Percentiles rank a stretch among this genome's conserved stretches.
Conservation (phyloP, 2,113 vertebrate genomes). For the Barbus barbus region DNA sequence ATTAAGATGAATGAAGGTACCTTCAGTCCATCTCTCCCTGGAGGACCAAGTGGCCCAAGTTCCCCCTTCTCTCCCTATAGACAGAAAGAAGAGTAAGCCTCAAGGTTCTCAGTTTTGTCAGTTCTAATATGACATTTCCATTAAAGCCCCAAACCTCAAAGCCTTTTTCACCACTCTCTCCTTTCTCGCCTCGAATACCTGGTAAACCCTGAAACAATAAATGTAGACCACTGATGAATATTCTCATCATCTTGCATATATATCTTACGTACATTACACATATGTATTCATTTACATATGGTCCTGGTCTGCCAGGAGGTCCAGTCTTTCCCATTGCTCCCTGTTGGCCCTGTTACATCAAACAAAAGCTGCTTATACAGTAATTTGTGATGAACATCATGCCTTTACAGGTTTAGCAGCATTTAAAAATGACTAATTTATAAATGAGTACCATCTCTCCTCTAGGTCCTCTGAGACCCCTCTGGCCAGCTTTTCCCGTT, state of each 20-base stretch:
- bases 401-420: neutral
- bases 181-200: conserved; percentile 72
- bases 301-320: conserved; percentile 71
- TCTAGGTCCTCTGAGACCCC: conserved; percentile 66
- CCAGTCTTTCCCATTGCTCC: conserved; percentile 70
- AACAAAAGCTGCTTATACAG: neutral
- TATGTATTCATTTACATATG: conserved; percentile 68
- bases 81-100: conserved; percentile 33
- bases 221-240: neutral
- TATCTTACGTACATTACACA: neutral
- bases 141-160: conserved; percentile 66
- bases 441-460: conserved; percentile 75
- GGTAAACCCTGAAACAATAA: conserved; percentile 68
- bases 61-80: conserved; percentile 74
- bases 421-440: conserved; percentile 3
- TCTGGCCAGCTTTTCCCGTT: conserved; percentile 73
- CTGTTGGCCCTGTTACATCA: conserved; percentile 69
- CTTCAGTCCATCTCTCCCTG: conserved; percentile 71
- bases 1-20: conserved; percentile 17
- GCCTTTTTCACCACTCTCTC: conserved; percentile 66
- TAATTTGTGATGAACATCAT: neutral
- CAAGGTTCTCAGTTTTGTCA: neutral
- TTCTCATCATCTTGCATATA: neutral
- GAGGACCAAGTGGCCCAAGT: conserved; percentile 67
- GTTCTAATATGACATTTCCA: neutral